phyloP scores from a whole-genome alignment of 1,140 invertebrate species.

The Bilobella aurantiaca region DNA sequence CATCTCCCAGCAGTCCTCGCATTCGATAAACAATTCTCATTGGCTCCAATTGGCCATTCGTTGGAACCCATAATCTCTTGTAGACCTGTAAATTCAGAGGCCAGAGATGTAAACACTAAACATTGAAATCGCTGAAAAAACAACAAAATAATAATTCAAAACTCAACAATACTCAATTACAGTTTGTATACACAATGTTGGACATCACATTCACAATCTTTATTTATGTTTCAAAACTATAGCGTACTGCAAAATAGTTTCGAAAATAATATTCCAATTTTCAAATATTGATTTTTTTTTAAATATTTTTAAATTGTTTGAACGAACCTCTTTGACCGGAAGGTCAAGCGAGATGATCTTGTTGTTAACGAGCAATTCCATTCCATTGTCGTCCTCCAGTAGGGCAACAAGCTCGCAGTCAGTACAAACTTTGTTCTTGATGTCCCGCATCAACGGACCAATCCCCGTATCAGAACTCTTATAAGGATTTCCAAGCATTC shows the following conservation, averaged over 20 bases:
- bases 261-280: no score
- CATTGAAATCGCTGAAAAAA: not conserved
- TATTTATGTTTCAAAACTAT: no score
- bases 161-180: not conserved
- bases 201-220: no score
- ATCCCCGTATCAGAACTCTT: conserved; percentile 83
- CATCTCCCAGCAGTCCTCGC: conserved; percentile 90
- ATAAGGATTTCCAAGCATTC: conserved; percentile 97
- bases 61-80: conserved; percentile 65
- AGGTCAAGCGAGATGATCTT: conserved; percentile 96
- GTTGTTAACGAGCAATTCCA: conserved; percentile 97
- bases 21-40: conserved; percentile 99
- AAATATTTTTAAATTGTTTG: no score
- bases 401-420: conserved; percentile 95
- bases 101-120: not conserved
- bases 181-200: no score
- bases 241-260: no score
- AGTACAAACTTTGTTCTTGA: conserved; percentile 96
- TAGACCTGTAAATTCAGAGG: conserved; percentile 41
- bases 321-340: conserved; percentile 90
- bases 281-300: no score
- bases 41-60: conserved; percentile 73
- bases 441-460: conserved; percentile 92
- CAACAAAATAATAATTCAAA: not conserved
- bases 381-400: conserved; percentile 94